These are phyloP conservation scores for Luperina nickerlii DNA, from an alignment of 2,888 invertebrate species.

Conservation along the genomic window DNA sequence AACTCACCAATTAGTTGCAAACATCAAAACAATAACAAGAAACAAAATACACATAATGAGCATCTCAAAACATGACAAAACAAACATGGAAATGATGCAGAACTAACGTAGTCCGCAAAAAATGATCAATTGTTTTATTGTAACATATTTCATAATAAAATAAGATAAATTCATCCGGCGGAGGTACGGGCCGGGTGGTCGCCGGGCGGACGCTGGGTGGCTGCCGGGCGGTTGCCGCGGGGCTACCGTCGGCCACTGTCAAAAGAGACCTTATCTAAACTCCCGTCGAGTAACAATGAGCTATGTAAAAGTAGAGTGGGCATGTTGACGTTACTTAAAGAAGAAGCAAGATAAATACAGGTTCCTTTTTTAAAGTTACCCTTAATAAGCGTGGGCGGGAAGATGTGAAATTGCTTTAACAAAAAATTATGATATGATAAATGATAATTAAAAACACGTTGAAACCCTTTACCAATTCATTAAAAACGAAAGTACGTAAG, in stretches of 20 bases:
- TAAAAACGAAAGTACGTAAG: not conserved
- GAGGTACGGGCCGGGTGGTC: constrained; percentile 32
- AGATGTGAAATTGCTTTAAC: not conserved
- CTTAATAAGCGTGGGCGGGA: not conserved
- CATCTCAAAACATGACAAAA: constrained; percentile 22
- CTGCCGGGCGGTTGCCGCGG: constrained; percentile 47
- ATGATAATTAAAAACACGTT: not conserved
- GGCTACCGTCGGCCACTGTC: constrained; percentile 64
- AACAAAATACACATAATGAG: constrained; percentile 5
- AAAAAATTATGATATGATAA: not conserved
- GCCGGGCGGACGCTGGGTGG: not conserved
- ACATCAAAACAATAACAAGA: not conserved
- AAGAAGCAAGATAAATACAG: not conserved
- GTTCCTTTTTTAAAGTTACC: not conserved
- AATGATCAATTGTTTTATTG: constrained; percentile 50
- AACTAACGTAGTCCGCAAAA: constrained; percentile 43
- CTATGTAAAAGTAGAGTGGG: constrained; percentile 15
- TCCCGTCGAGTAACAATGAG: constrained; percentile 29
- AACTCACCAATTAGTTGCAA: not conserved
- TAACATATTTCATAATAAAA: constrained; percentile 58
- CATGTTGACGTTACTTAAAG: not conserved
- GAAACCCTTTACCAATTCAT: not conserved
- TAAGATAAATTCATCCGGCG: constrained; percentile 60
- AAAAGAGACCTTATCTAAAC: constrained; percentile 69
- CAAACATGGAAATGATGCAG: not conserved